Percentiles rank a stretch among this genome's conserved stretches.
Conservation (phyloP, 2,888 invertebrate species). For the Autographa pulchrina region DNA sequence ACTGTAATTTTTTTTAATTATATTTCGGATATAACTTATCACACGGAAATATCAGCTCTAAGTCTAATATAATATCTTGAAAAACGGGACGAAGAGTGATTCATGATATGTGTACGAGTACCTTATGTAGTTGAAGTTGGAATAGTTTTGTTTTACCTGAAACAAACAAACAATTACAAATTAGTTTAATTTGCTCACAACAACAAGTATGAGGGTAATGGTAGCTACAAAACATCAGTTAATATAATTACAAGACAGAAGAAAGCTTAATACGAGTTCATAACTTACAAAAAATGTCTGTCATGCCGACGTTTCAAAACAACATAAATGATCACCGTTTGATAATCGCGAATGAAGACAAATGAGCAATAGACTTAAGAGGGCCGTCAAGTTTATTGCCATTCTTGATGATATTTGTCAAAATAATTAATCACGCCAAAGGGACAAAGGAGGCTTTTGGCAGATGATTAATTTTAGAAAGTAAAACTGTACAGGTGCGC, state of each 20-base stretch:
- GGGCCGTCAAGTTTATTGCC: slow-evolving; percentile 57
- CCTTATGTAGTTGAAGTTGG: background rate
- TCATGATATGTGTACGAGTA: background rate
- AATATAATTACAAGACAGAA: background rate
- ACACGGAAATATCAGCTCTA: too few relatives aligned
- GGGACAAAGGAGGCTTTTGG: slow-evolving; percentile 65
- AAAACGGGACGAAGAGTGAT: background rate
- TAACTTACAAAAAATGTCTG: slow-evolving; percentile 1
- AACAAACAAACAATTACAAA: background rate
- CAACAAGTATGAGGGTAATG: background rate
- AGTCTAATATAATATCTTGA: too few relatives aligned
- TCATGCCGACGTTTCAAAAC: slow-evolving; percentile 23
- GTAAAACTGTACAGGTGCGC: slow-evolving; percentile 71
- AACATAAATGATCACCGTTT: slow-evolving; percentile 43
- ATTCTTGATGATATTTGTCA: slow-evolving; percentile 68
- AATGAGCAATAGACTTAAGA: slow-evolving; percentile 52
- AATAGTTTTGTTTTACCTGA: background rate
- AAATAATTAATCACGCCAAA: slow-evolving; percentile 72
- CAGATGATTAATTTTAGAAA: slow-evolving; percentile 76
- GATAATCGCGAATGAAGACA: slow-evolving; percentile 53
- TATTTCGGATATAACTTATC: too few relatives aligned
- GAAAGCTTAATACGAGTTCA: background rate
- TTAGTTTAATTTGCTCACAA: background rate
- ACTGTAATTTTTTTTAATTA: too few relatives aligned
- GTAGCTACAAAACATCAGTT: background rate